Evolutionary conservation across 2,888 invertebrate species (phyloP), one percentile per base, ranked within the genome.

Genomic region (Stenurella melanura): DNA sequence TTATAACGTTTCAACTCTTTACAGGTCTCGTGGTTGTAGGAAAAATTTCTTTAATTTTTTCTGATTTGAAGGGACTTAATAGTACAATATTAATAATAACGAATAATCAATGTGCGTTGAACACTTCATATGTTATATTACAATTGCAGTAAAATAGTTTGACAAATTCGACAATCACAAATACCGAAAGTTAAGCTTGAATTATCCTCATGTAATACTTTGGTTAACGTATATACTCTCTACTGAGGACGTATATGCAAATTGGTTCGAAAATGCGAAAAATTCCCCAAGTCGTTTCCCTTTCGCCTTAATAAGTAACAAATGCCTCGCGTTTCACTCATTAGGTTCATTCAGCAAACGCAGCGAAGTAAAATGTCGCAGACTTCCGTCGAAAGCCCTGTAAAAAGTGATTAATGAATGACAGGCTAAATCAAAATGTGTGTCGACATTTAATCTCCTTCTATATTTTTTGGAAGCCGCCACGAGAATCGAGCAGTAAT

Each of bases 381-480:
- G 21, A 15, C 60, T 18, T 21, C 21, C 60, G 10, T 26, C 19
- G 21, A 15, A 19, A 21, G 10, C 60, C 1, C 15, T 26, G 18
- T 15, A 60, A 57, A 42, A 42, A 42, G 42, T 42, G 11, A 34
- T 42, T 42, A 18, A 57, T 11, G 17, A 1, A 11, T 57, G 57
- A 57, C 57, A 57, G 10, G n/a, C 18, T 57, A 2, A 57, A 19
- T 15, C 60, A 21, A 60, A 60, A 60, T 60, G 60, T 60, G 26
- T 60, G 60, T 60, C 60, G 60, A 60, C 60, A 15, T 19, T 21
- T 21, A 26, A 42, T 42, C 42, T 42, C 15, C 42, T 42, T 42
- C 18, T 19, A 17, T 57, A 26, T 12, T 26, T 54, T 57, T 60
- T 60, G 60, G 60, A 26, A 11, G 60, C 9, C 57, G 19, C 57